These are phyloP conservation scores for Andrena chrysosceles DNA, from an alignment of 2,888 invertebrate species.

Conservation along the genomic window DNA sequence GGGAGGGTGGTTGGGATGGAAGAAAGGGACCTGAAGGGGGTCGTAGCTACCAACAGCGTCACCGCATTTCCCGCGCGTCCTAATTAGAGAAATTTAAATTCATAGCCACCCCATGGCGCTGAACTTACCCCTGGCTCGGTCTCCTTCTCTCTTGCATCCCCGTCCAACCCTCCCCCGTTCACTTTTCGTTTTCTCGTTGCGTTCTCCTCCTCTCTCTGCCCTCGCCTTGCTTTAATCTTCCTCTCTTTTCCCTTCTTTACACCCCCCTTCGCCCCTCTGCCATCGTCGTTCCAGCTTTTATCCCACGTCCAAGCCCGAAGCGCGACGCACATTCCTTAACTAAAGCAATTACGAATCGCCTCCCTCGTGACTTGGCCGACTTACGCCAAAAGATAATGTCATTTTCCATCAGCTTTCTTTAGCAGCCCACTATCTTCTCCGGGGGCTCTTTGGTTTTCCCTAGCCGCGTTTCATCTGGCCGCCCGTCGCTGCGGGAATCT, in stretches of 20 bases:
- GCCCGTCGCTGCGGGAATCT: constrained; percentile 19
- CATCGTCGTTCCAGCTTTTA: constrained; percentile 49
- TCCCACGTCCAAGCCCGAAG: constrained; percentile 64
- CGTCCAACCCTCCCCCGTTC: constrained; percentile 52
- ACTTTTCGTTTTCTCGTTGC: constrained; percentile 22
- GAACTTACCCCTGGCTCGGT: constrained; percentile 67
- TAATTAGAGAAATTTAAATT: constrained; percentile 85
- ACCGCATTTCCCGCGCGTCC: constrained; percentile 80
- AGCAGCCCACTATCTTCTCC: constrained; percentile 46
- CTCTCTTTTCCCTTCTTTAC: constrained; percentile 44
- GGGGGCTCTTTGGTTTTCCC: constrained; percentile 6
- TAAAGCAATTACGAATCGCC: constrained; percentile 80
- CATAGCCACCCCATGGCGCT: constrained; percentile 81
- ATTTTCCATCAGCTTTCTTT: constrained; percentile 74
- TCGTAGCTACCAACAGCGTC: constrained; percentile 73
- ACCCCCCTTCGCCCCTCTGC: constrained; percentile 39
- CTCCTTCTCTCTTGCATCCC: constrained; percentile 62
- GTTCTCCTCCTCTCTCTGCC: constrained; percentile 40
- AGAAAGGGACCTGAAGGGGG: constrained; percentile 71
- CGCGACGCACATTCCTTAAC: constrained; percentile 76
- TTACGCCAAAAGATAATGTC: constrained; percentile 78
- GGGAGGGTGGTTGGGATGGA: constrained; percentile 28
- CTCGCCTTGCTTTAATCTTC: constrained; percentile 49
- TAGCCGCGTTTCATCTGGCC: constrained; percentile 38
- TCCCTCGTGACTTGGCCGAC: constrained; percentile 70